Evolutionary conservation across 2,113 vertebrate species (phyloP).

Genomic region (Ellobius talpinus): DNA sequence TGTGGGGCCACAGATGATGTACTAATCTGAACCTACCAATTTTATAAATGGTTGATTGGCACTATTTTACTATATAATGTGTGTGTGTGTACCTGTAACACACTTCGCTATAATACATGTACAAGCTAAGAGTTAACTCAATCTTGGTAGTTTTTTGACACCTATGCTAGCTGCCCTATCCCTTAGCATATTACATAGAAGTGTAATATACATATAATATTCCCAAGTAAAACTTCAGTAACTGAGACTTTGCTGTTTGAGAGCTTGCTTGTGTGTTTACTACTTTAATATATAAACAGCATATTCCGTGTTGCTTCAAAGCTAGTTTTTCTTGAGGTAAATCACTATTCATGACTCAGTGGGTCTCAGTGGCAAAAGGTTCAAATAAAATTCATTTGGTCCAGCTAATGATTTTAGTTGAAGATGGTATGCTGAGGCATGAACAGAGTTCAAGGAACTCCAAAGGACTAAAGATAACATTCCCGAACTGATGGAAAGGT

Average conservation of each 20-base stretch:
- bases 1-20: background rate
- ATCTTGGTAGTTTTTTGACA: background rate
- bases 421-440: background rate
- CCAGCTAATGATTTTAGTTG: background rate
- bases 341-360: background rate
- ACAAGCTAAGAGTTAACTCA: background rate
- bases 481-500: background rate
- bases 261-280: slow-evolving; percentile 13
- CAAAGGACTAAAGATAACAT: background rate
- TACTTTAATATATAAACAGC: background rate
- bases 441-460: background rate
- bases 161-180: background rate
- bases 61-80: background rate
- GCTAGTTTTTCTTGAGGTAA: background rate
- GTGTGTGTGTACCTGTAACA: background rate
- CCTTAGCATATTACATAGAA: background rate
- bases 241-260: slow-evolving; percentile 41
- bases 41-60: background rate
- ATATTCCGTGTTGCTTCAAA: slow-evolving; percentile 30
- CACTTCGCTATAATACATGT: background rate
- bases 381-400: background rate
- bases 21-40: background rate
- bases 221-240: background rate
- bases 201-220: background rate
- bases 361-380: background rate